Evolutionary conservation across 2,888 invertebrate genomes (phyloP), one percentile per base, ranked within the genome.

Genomic region (Omphaloscelis lunosa): DNA sequence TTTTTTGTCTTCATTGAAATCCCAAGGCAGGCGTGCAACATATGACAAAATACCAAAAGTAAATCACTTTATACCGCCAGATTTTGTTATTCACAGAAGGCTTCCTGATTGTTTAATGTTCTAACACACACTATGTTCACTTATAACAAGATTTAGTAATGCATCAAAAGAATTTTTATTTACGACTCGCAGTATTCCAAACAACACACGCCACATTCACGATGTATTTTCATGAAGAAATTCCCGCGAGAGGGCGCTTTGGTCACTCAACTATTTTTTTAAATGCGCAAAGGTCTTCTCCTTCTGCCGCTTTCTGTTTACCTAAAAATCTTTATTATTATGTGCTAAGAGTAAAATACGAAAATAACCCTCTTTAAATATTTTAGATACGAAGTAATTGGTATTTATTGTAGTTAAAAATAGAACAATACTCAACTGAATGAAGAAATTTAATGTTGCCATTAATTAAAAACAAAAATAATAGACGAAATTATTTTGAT

Each of bases 191-290:
- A 93, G 93, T 93, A 93, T 93, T 92, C 94, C 95, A 97, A 97
- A 97, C 97, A 97, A 97, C 97, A 97, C 97, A 97, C 97, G 97
- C 97, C 97, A 97, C 97, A 97, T 96, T 97, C 96, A 95, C 96
- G 95, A 95, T 94, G 93, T 95, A 95, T 93, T 94, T 95, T 93
- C 89, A 89, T 92, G 87, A 92, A 86, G 91, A 94, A 93, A 93
- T 93, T 93, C 83, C 89, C 96, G 92, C 93, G 88, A 96, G 96
- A 91, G 94, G 96, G 94, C 96, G 93, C 85, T 86, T 75, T 77
- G 59, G 45, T 59, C 77, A 74, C 53, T 69, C 39, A 53, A 58
- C 34, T 65, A 62, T 34, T 86, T 84, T 82, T 85, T 75, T 80
- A 41, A n/a, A 41, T 51, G 41, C n/a, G 86, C 83, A 82, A 75